Conservation (phyloP, 2,888 invertebrate genomes). For the Meiosimyza platycephala region DNA sequence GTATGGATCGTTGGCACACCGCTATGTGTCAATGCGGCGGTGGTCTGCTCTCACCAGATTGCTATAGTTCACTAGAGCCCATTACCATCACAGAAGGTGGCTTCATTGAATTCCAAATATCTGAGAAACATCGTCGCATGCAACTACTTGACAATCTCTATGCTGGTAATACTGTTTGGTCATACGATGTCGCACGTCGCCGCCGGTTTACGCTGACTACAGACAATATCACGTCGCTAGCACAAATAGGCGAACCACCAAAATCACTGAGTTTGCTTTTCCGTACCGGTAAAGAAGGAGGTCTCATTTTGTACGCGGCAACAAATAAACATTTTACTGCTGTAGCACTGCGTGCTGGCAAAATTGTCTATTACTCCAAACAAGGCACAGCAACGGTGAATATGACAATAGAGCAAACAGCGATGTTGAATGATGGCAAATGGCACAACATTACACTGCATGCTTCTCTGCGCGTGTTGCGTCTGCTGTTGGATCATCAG, state of each 20-base stretch:
- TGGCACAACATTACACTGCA: slow-evolving; percentile 91
- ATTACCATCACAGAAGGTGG: slow-evolving; percentile 83
- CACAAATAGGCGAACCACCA: slow-evolving; percentile 68
- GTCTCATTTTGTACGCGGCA: slow-evolving; percentile 86
- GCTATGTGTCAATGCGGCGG: slow-evolving; percentile 79
- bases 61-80: slow-evolving; percentile 81
- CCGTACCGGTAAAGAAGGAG: slow-evolving; percentile 81
- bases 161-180: slow-evolving; percentile 79
- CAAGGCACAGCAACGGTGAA: slow-evolving; percentile 81
- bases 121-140: slow-evolving; percentile 88
- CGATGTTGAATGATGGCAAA: slow-evolving; percentile 79
- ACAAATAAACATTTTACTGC: slow-evolving; percentile 89
- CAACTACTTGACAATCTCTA: slow-evolving; percentile 85
- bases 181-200: slow-evolving; percentile 57
- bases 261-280: slow-evolving; percentile 85
- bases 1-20: slow-evolving; percentile 87
- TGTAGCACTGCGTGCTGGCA: slow-evolving; percentile 81
- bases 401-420: slow-evolving; percentile 78
- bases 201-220: slow-evolving; percentile 64
- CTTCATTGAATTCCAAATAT: slow-evolving; percentile 81
- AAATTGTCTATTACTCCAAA: slow-evolving; percentile 83
- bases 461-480: slow-evolving; percentile 77
- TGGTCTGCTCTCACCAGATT: slow-evolving; percentile 80
- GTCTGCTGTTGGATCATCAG: slow-evolving; percentile 77
- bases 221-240: slow-evolving; percentile 61